Evolutionary conservation across 2,888 invertebrate genomes (phyloP), one percentile per base, ranked within the genome.

Genomic region (Disparrhopalites patrizii): DNA sequence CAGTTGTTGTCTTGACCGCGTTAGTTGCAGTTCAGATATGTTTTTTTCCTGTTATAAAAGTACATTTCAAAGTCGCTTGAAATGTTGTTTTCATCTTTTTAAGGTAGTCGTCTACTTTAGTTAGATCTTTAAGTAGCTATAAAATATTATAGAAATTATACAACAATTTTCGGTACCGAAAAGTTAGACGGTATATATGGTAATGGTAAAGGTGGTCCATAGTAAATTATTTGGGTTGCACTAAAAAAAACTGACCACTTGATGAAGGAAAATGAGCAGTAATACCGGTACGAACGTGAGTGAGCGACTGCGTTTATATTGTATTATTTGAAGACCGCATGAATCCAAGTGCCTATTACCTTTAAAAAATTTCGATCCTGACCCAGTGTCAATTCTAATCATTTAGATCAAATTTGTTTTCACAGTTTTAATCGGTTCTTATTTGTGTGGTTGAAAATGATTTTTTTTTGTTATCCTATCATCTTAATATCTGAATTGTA

Each of bases 1-100:
- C 18, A n/a, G 23, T 55, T 13, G n/a, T 55, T 33, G 31, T 31
- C 33, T 23, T 30, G 30, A 54, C 54, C 27, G 30, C 54, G 54
- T 28, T 54, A 54, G 54, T 54, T 54, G 30, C 54, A 54, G 54
- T 54, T 54, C 27, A 28, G 54, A 54, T 54, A 54, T 54, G 13
- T 15, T 50, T 40, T 40, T 13, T 40, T 7, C 18, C 40, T 40
- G 13, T 40, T 15, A 4, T n/a, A n/a, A n/a, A n/a, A 7, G 18
- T 40, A 40, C 40, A 10, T 30, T 54, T 28, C n/a, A 54, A 54
- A 54, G 31, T 30, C 15, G 18, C n/a, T 28, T 30, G 30, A 28
- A 54, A 40, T n/a, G n/a, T 4, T 40, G 40, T 25, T 27, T 52
- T 28, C 3, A 15, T 30, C 7, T 18, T 54, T 54, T 54, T 54